Percentiles rank a stretch among this genome's conserved stretches.
phyloP scores from a whole-genome alignment of 1,140 invertebrate species.

The Reticulitermes speratus region DNA sequence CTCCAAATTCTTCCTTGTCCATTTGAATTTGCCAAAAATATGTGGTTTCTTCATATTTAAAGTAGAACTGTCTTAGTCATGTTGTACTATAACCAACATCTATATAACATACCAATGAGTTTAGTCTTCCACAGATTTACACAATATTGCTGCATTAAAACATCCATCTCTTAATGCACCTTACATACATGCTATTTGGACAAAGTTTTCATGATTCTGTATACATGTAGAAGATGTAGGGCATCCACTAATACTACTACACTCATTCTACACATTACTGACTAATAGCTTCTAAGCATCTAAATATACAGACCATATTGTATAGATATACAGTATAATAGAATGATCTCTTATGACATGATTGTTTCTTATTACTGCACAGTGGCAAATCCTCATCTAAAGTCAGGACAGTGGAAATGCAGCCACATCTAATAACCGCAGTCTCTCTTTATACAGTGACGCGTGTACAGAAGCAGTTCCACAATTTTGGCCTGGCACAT shows the following conservation, averaged over 20 bases:
- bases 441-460: no score
- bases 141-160: neutral
- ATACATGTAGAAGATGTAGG: neutral
- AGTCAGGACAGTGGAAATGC: no score
- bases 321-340: neutral
- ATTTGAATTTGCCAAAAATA: neutral
- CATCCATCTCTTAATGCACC: neutral
- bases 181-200: neutral
- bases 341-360: neutral
- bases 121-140: neutral
- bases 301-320: neutral
- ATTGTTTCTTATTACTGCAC: neutral
- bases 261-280: neutral
- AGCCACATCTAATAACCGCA: no score
- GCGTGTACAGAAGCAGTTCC: no score
- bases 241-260: neutral
- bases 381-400: neutral
- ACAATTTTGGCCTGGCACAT: no score
- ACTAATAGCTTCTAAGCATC: neutral
- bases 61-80: neutral
- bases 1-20: neutral
- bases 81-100: neutral
- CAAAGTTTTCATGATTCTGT: neutral
- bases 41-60: neutral
- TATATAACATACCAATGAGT: neutral